phyloP scores from a whole-genome alignment of 2,888 invertebrate species.

The Phyllotreta striolata region DNA sequence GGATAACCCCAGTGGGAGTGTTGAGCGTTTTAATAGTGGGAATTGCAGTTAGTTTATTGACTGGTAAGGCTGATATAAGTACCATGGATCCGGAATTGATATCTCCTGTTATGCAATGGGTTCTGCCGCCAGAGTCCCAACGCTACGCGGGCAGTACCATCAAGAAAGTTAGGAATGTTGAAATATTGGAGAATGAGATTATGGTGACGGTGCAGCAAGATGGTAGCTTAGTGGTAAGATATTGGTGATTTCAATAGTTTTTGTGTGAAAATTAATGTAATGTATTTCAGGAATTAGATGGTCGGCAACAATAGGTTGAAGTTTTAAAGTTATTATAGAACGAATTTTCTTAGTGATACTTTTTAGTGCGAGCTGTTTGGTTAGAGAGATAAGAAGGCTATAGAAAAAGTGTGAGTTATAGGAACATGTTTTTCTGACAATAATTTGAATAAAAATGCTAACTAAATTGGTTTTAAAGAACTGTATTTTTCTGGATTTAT shows the following conservation, averaged over 20 bases:
- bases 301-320: conserved; percentile 4
- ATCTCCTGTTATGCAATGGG: conserved; percentile 69
- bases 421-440: no score
- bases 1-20: conserved; percentile 81
- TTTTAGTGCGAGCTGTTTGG: neutral
- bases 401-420: neutral
- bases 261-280: neutral
- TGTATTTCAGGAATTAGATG: conserved; percentile 9
- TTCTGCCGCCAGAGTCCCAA: conserved; percentile 50
- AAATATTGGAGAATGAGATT: conserved; percentile 40
- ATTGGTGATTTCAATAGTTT: no score
- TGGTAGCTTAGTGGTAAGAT: conserved; percentile 22
- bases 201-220: conserved; percentile 36
- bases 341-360: neutral
- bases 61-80: conserved; percentile 64
- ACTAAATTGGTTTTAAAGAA: no score
- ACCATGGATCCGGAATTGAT: conserved; percentile 67
- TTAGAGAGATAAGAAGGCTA: neutral
- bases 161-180: conserved; percentile 40
- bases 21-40: conserved; percentile 74
- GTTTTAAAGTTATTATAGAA: neutral
- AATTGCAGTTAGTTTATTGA: conserved; percentile 68
- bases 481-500: no score
- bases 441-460: no score
- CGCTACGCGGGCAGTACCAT: conserved; percentile 49